These are phyloP conservation scores for Sycophaga agraensis DNA, from an alignment of 1,140 invertebrate genomes.

Conservation along the genomic window DNA sequence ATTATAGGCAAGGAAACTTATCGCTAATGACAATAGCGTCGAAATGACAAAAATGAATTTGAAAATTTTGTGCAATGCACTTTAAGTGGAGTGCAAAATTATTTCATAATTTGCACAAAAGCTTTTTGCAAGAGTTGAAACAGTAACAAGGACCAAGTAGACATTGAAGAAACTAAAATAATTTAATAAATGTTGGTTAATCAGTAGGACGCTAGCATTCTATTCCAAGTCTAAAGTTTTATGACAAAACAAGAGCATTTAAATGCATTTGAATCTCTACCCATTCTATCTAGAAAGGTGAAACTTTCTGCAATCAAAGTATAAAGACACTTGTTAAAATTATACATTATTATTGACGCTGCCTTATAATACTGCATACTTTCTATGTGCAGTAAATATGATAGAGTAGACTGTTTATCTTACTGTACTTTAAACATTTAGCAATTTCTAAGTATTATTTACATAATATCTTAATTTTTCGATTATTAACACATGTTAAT, in stretches of 20 bases:
- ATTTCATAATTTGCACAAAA: conserved; percentile 5
- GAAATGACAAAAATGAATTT: neutral
- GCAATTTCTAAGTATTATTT: no score
- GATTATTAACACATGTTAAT: neutral
- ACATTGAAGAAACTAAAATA: conserved; percentile 5
- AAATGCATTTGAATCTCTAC: conserved; percentile 5
- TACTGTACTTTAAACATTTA: conserved; percentile 2
- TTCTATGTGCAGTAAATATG: conserved; percentile 3
- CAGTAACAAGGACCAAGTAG: conserved; percentile 10
- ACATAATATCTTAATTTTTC: no score
- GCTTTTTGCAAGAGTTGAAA: conserved; percentile 4
- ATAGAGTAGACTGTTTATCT: conserved; percentile 4
- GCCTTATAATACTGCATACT: conserved; percentile 14
- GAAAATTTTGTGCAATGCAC: neutral
- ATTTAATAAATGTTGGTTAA: neutral
- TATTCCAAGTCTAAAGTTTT: neutral
- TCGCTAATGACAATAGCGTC: conserved; percentile 23
- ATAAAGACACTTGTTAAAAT: neutral
- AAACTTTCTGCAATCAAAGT: neutral
- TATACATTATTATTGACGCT: conserved; percentile 21
- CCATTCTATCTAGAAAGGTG: neutral
- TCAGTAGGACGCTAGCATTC: neutral
- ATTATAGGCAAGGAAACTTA: conserved; percentile 32
- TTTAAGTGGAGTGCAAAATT: neutral
- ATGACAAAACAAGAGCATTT: neutral